phyloP scores from a whole-genome alignment of 1,140 invertebrate species.

The Odontomachus brunneus region DNA sequence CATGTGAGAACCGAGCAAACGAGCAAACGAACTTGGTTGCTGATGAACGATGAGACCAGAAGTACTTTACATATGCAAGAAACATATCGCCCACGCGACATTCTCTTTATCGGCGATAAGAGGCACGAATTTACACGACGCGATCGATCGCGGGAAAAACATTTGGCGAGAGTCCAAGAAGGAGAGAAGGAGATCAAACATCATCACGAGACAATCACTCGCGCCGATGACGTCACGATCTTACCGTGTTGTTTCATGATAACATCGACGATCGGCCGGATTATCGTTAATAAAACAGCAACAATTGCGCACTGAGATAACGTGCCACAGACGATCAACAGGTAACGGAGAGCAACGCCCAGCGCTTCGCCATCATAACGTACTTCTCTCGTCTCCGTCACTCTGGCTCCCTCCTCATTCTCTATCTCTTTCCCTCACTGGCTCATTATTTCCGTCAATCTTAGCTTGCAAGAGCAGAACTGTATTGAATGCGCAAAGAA shows the following conservation, averaged over 20 bases:
- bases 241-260: constrained; percentile 51
- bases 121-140: not conserved
- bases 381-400: constrained; percentile 11
- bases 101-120: constrained; percentile 31
- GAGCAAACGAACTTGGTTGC: not conserved
- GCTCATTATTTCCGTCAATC: not conserved
- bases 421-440: not conserved
- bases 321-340: constrained; percentile 60
- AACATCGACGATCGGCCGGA: constrained; percentile 1
- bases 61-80: not conserved
- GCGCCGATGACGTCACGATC: not conserved
- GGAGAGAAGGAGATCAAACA: not conserved
- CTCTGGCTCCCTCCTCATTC: not conserved
- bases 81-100: not conserved
- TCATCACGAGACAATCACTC: not conserved
- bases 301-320: constrained; percentile 8
- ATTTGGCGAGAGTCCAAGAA: not conserved
- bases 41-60: not conserved
- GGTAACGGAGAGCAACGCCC: constrained; percentile 69
- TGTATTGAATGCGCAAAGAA: constrained; percentile 2
- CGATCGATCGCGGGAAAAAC: constrained; percentile 31
- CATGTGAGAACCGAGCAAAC: too few species aligned
- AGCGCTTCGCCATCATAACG: constrained; percentile 59
- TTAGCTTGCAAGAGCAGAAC: not conserved
- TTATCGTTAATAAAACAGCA: not conserved